A percentile compares a stretch with the other conserved stretches of the same genome.
phyloP scores from a whole-genome alignment of 2,797 vertebrate genomes.

The Ataeniobius toweri region DNA sequence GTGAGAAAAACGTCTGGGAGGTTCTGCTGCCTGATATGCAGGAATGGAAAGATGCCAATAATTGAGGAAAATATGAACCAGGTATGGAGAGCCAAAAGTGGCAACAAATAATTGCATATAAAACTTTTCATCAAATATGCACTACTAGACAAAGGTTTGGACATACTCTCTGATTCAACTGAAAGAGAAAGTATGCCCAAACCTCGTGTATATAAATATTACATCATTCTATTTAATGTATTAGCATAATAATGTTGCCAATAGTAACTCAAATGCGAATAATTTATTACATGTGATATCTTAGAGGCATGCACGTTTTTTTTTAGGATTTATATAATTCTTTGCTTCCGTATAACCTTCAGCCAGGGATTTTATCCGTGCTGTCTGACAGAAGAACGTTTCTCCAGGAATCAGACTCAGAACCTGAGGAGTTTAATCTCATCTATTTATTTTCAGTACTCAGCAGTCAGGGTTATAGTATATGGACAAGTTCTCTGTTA shows the following conservation, averaged over 20 bases:
- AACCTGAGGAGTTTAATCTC: slow-evolving; percentile 37
- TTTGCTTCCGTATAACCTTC: not conserved
- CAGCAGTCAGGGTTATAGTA: slow-evolving; percentile 83
- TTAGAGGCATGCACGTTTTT: not conserved
- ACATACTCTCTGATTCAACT: too few relatives aligned
- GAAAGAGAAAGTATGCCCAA: too few relatives aligned
- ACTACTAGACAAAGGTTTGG: too few relatives aligned
- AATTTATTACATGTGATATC: not conserved
- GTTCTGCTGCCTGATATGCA: too few relatives aligned
- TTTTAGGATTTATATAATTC: too few relatives aligned
- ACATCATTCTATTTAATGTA: too few relatives aligned
- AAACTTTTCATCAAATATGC: too few relatives aligned
- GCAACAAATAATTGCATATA: not conserved
- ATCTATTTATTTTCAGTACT: slow-evolving; percentile 84
- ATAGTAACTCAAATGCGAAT: not conserved
- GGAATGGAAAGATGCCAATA: not conserved
- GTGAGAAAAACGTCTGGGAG: too few relatives aligned
- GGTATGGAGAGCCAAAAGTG: not conserved
- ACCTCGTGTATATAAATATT: too few relatives aligned
- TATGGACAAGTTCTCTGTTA: slow-evolving; percentile 83
- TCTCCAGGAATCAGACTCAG: not conserved
- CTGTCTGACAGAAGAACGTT: not conserved
- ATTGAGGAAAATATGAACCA: not conserved
- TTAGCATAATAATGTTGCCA: too few relatives aligned
- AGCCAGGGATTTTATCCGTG: not conserved